A percentile compares a stretch with the other conserved stretches of the same genome.
These are phyloP conservation scores for Nanorana parkeri DNA, from an alignment of 2,113 vertebrate genomes.

Conservation along the genomic window DNA sequence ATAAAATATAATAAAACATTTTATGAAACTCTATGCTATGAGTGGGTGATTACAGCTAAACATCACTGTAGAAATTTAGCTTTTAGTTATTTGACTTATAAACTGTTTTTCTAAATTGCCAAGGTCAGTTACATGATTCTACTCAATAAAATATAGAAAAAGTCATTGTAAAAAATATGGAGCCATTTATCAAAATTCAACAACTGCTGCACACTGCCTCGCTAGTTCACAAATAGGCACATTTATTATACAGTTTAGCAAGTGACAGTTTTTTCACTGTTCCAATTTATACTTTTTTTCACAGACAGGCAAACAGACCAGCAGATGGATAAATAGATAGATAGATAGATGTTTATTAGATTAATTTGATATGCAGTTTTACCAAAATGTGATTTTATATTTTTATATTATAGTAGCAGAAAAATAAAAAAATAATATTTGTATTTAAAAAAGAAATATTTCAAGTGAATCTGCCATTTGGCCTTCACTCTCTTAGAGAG, in stretches of 20 bases:
- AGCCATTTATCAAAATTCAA: conserved; percentile 40
- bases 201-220: conserved; percentile 11
- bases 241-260: conserved; percentile 22
- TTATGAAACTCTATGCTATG: background rate
- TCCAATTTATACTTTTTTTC: too few species aligned
- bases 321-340: too few species aligned
- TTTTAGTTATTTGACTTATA: background rate
- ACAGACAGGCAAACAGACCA: too few species aligned
- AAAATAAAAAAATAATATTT: too few species aligned
- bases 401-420: too few species aligned
- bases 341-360: too few species aligned
- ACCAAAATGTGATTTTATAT: too few species aligned
- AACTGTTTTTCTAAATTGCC: conserved; percentile 5
- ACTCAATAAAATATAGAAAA: conserved; percentile 29
- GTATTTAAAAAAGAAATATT: too few species aligned
- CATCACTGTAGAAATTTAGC: background rate
- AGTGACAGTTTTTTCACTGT: background rate
- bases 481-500: too few species aligned
- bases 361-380: too few species aligned
- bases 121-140: conserved; percentile 18
- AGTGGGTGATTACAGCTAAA: background rate
- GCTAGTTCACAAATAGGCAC: conserved; percentile 13
- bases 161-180: conserved; percentile 12
- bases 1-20: background rate
- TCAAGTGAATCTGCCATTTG: too few species aligned